Percentiles rank a stretch among this genome's conserved stretches.
phyloP scores from a whole-genome alignment of 2,797 vertebrate species.

The Smutsia temminckii region DNA sequence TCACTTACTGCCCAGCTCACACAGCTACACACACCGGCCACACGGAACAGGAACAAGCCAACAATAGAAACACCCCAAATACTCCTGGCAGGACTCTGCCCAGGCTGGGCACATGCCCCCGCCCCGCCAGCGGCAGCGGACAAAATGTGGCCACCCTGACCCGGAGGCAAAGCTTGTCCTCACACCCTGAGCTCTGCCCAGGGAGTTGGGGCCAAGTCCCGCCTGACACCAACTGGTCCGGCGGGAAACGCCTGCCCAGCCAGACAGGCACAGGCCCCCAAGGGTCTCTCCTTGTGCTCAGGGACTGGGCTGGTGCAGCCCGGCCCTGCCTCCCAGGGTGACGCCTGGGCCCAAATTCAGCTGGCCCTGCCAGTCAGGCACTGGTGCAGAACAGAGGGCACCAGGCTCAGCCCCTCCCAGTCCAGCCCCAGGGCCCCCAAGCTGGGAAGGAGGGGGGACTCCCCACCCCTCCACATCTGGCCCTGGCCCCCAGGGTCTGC shows the following conservation, averaged over 20 bases:
- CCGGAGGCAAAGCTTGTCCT: slow-evolving; percentile 79
- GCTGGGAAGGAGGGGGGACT: slow-evolving; percentile 75
- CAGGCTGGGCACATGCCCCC: slow-evolving; percentile 64
- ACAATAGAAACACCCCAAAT: slow-evolving; percentile 78
- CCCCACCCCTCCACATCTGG: slow-evolving; percentile 80
- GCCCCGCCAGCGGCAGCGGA: slow-evolving; percentile 62
- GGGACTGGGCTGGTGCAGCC: slow-evolving; percentile 73
- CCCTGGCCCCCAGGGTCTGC: slow-evolving; percentile 81
- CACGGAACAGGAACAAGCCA: slow-evolving; percentile 72
- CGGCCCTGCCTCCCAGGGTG: slow-evolving; percentile 77
- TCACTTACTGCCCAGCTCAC: slow-evolving; percentile 55
- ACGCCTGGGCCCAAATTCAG: slow-evolving; percentile 79
- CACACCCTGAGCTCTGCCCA: slow-evolving; percentile 78
- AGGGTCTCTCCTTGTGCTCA: slow-evolving; percentile 75
- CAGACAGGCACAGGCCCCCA: slow-evolving; percentile 77
- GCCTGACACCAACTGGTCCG: slow-evolving; percentile 81
- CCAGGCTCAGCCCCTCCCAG: slow-evolving; percentile 78
- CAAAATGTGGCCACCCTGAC: slow-evolving; percentile 79
- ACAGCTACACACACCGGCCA: slow-evolving; percentile 61
- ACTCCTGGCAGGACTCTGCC: slow-evolving; percentile 76
- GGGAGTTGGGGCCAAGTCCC: slow-evolving; percentile 79
- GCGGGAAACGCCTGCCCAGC: slow-evolving; percentile 80
- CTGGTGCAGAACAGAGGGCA: slow-evolving; percentile 81
- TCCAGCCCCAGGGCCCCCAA: slow-evolving; percentile 74
- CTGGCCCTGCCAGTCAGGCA: slow-evolving; percentile 81